Evolutionary conservation across 2,797 vertebrate species (phyloP).

Genomic region (Telmatherina bonti): DNA sequence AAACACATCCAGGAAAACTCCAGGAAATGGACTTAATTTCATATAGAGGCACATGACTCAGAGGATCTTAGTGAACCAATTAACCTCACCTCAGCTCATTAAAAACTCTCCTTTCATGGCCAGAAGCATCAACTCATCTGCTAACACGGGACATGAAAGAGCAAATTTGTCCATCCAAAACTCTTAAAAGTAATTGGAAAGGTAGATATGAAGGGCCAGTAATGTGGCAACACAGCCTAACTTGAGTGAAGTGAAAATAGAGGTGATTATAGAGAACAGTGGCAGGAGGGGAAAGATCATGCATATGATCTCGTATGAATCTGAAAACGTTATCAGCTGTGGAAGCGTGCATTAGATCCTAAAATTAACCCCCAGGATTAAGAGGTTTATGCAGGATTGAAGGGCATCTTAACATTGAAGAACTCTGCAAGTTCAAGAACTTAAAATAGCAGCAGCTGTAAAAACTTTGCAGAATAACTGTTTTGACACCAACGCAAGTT

Average conservation of each 20-base stretch:
- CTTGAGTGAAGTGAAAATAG: conserved; percentile 72
- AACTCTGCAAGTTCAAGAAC: conserved; percentile 20
- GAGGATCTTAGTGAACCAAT: conserved; percentile 85
- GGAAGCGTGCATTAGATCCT: conserved; percentile 38
- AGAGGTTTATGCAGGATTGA: conserved; percentile 57
- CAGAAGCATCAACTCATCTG: conserved; percentile 82
- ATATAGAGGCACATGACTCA: conserved; percentile 84
- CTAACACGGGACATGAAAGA: conserved; percentile 86
- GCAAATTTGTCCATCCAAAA: conserved; percentile 85
- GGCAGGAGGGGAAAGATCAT: conserved; percentile 21
- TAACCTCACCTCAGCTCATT: conserved; percentile 88
- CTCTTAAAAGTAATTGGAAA: conserved; percentile 87
- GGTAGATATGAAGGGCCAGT: conserved; percentile 80
- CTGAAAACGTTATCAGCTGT: conserved; percentile 38
- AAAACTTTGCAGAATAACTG: neutral
- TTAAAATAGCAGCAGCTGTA: neutral
- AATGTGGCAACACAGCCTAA: conserved; percentile 79
- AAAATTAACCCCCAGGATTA: conserved; percentile 51
- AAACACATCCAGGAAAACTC: conserved; percentile 84
- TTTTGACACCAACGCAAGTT: neutral
- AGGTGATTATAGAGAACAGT: conserved; percentile 63
- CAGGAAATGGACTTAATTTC: conserved; percentile 85
- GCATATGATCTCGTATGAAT: conserved; percentile 30
- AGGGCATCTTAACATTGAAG: conserved; percentile 31
- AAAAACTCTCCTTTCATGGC: conserved; percentile 86